Evolutionary conservation across 2,888 invertebrate genomes (phyloP), one percentile per base, ranked within the genome.

Genomic region (Nomada fucata): DNA sequence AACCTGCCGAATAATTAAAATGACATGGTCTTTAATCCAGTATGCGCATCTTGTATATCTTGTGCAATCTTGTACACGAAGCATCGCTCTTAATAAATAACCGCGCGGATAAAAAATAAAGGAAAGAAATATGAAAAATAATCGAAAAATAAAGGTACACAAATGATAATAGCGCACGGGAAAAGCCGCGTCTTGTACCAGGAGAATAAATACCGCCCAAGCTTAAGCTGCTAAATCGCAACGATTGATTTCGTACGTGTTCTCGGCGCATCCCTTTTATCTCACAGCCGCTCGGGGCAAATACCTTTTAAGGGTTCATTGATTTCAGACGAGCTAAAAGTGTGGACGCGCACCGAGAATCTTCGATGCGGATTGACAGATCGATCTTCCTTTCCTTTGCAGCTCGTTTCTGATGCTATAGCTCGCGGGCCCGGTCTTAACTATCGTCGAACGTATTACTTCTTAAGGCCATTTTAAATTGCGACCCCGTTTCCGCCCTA

Each of bases 391-490:
- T 70, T 63, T 42, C 18, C 47, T 57, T 15, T 3, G 36, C 55
- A 23, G 5, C 67, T 29, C 73, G 65, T 69, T 69, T 42, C 64
- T 47, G 55, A 76, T 71, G 72, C 76, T 68, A 44, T 36, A 50
- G 70, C 55, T 79, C 76, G 57, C 74, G 15, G 23, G 20, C 18
- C 36, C 20, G 59, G 72, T 64, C 79, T 84, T 77, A 77, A 81
- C 75, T 69, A 68, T 76, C 82, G 70, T 63, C 74, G 47, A 79
- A 76, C 73, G 71, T 70, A 77, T 72, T 83, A 79, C 79, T 77
- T 50, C 59, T 80, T 77, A 67, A 77, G 82, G 76, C 71, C 76
- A 57, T 59, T 72, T 74, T 76, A 84, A 84, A 84, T 87, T 81
- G 82, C 75, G 57, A 68, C 55, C 50, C 64, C 68, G 60, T 75